Base-by-base conservation (phyloP, 2,113 vertebrate genomes). In the Nothocercus julius region DNA sequence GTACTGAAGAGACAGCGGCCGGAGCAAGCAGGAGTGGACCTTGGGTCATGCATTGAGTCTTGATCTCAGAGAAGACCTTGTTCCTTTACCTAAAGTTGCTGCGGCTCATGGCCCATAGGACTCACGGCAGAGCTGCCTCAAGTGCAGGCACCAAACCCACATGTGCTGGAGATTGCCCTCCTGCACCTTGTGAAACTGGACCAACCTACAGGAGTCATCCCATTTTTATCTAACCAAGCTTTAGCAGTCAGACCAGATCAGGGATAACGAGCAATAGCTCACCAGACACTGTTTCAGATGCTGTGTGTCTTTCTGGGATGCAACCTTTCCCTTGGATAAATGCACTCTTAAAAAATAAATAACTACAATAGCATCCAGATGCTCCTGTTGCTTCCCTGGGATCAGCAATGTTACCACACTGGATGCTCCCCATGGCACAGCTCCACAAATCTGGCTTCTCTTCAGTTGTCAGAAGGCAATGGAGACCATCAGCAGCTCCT, bases 301-400 rank as follows among this genome's bases (percentile, higher is more conserved):
- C 13, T 74, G 22, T 6, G 13, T 58, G 13, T 9, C 6, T 81
- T 87, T 58, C 68, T 77, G 34, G 70, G 45, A 51, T 32, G 2
- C 49, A 89, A 32, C 4, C 11, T 1, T 61, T 51, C 34, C 53
- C 61, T 30, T 15, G 32, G 18, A 8, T 53, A 59, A 6, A 82
- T 44, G 14, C 3, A 82, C 59, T 11, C 36, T 86, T 42, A 24
- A 64, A 78, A 69, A 63, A 58, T 56, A 56, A 58, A 58, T 58
- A 51, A 11, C 6, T 1, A 0, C 27, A 7, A 15, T 11, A 45
- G 25, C 8, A n/a, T 7, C 15, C 61, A 68, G 4, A 8, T 80
- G 21, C 5, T 70, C 2, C 18, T 14, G 11, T 25, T 42, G 36
- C 21, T 54, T 80, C 49, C 24, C 30, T 66, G 38, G 62, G 22